Evolutionary conservation across 1,140 invertebrate species (phyloP).

Genomic region (Lutraria rhynchaena): DNA sequence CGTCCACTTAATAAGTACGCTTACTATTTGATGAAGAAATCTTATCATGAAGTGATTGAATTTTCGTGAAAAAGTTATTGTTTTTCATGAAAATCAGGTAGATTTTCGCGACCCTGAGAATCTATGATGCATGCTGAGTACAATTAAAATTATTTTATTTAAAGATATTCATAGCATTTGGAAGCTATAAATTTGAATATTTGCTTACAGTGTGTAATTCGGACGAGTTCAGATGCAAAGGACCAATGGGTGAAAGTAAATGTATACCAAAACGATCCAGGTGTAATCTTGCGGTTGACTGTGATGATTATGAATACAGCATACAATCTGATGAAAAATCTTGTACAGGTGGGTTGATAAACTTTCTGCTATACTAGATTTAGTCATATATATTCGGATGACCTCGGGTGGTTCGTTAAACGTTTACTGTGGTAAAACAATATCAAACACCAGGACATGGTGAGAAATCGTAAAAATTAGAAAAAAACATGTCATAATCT

Average conservation of each 20-base stretch:
- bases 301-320: conserved; percentile 32
- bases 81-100: no score
- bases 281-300: conserved; percentile 70
- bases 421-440: no score
- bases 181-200: background rate
- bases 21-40: no score
- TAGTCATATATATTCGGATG: no score
- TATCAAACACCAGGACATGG: no score
- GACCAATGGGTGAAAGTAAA: conserved; percentile 3
- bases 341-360: conserved; percentile 66
- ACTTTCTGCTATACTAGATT: no score
- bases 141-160: no score
- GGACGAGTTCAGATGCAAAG: conserved; percentile 62
- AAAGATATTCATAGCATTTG: background rate
- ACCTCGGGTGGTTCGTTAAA: no score
- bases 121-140: background rate
- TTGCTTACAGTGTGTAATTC: conserved; percentile 61
- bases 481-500: no score
- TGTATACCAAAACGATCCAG: conserved; percentile 59
- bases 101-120: background rate
- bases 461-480: no score
- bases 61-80: background rate
- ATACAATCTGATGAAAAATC: conserved; percentile 58
- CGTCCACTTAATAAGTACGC: no score
- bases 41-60: background rate